Percentiles rank a stretch among this genome's conserved stretches.
Conservation (phyloP, 2,113 vertebrate genomes). For the Lipophrys pholis region DNA sequence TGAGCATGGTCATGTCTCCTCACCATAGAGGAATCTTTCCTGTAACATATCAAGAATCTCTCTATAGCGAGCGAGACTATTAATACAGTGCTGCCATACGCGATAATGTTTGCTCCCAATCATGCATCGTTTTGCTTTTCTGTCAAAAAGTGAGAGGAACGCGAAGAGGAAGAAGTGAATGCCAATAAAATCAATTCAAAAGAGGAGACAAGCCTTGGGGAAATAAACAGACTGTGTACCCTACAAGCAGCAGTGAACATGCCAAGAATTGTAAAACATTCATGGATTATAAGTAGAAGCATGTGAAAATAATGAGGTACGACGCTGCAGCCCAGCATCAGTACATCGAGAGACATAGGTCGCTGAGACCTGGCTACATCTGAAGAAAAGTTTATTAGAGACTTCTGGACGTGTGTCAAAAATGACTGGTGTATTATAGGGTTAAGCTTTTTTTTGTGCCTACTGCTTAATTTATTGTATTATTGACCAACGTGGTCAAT, state of each 20-base stretch:
- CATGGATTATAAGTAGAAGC: not conserved
- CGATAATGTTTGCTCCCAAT: not conserved
- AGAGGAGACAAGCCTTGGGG: not conserved
- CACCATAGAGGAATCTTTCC: not conserved
- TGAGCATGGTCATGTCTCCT: slow-evolving; percentile 6
- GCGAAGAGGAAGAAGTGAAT: not conserved
- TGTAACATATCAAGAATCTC: slow-evolving; percentile 19
- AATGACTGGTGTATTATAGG: no score
- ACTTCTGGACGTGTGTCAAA: no score
- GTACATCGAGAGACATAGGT: not conserved
- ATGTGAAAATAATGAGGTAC: not conserved
- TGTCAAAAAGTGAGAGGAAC: not conserved
- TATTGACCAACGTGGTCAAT: no score
- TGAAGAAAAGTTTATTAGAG: no score
- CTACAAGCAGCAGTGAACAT: not conserved
- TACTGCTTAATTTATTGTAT: no score
- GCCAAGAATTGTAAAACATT: not conserved
- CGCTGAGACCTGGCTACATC: no score
- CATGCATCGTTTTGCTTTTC: slow-evolving; percentile 16
- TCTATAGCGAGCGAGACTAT: not conserved
- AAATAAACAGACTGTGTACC: not conserved
- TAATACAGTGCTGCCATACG: not conserved
- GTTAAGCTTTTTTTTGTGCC: no score
- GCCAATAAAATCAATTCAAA: not conserved
- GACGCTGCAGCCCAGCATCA: not conserved